Base-by-base conservation (phyloP, 1,140 invertebrate species). In the Heliconius nattereri region DNA sequence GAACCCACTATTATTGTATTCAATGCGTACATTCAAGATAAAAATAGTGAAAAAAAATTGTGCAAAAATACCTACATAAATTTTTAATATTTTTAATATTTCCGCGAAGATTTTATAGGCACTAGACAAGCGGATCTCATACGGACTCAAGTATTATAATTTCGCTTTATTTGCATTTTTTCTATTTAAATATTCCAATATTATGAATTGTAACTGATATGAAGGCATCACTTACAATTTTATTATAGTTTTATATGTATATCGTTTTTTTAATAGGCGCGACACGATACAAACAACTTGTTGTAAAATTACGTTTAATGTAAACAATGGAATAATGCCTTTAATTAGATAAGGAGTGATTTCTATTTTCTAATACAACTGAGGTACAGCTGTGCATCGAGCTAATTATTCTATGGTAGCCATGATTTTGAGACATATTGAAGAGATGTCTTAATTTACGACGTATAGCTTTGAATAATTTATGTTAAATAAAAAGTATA, bases 301-400 rank as follows among this genome's bases (percentile, higher is more conserved):
- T 60, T 26, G 60, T 66, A 66, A 66, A 29, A 29, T 9, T 29
- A 66, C 26, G 26, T 16, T 66, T 13, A 11, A 29, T 29, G 60
- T 66, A 16, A 66, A 66, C 26, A 66, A 29, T 66, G 60, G 60
- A 26, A 66, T 66, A 29, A 66, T 66, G 60, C 20, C n/a, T 57
- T 71, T 71, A 71, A 32, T 32, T 71, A 71, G 11, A 71, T 35
- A 35, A 71, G 16, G 5, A 7, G 7, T 40, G 20, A 16, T 72
- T 72, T 37, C 71, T 37, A 37, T 20, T 72, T 72, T 37, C 71
- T 37, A 37, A n/a, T 72, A 20, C 19, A 40, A 23, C 29, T 72
- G 71, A 35, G 16, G 26, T 71, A 20, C 13, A 11, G 19, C 70
- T 19, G 32, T 23, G 60, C 11, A 16, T 66, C 29, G 23, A 66